Base-by-base conservation (phyloP, 2,113 vertebrate species). In the Rhea americana region DNA sequence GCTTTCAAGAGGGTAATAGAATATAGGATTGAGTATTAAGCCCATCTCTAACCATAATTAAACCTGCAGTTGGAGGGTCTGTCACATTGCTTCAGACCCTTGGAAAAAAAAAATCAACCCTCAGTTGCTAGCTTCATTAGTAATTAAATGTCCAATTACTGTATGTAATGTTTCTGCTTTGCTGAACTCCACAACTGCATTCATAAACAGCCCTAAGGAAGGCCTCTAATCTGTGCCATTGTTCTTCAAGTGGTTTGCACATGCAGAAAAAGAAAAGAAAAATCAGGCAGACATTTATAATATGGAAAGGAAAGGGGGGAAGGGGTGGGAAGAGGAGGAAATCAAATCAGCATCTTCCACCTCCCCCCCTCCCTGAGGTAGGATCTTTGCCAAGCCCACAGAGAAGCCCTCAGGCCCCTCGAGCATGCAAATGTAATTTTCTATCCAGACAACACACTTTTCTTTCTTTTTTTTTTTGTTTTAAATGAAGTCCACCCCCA, bases 401-500 rank as follows among this genome's bases (percentile, higher is more conserved):
- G 97, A 97, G 97, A 98, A 93, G 92, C 96, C 97, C 97, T 97
- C 94, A 96, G 97, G 97, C 95, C 95, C 94, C 97, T 98, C 70
- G 95, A 96, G 96, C 97, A 98, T 98, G 97, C 97, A 98, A 98
- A 98, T 98, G 97, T 95, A 97, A 97, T 98, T 98, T 98, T 97
- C 97, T 96, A 96, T 93, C 96, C 97, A 97, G 97, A 97, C 97
- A 97, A 97, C 97, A 97, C 97, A 97, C 87, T 97, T 83, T 85
- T 92, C 72, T 93, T 96, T 76, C 94, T 55, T 22, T 47, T 84
- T 95, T 76, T 92, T 41, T 55, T 55, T 96, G 97, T 94, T 92
- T 68, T 25, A 92, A 97, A 97, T 97, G 96, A 97, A 97, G 96
- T 97, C 91, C 85, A 91, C 94, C 91, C 91, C 89, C 85, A 61